Evolutionary conservation across 2,888 invertebrate species (phyloP).

Genomic region (Pyrrhia umbra): DNA sequence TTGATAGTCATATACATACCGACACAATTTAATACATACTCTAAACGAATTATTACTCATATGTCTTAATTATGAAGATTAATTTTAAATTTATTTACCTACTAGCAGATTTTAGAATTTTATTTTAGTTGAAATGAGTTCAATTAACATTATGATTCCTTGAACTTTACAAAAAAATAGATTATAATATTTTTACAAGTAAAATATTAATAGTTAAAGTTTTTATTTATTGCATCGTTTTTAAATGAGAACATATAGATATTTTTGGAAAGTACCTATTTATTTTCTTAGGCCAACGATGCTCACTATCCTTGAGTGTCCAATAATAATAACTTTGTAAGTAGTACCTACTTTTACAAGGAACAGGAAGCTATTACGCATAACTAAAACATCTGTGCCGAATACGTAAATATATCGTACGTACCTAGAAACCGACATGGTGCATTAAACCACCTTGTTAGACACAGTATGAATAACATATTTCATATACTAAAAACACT

Average conservation of each 20-base stretch:
- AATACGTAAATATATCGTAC: conserved; percentile 51
- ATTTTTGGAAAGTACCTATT: no score
- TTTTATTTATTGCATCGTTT: no score
- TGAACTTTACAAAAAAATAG: background rate
- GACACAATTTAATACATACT: background rate
- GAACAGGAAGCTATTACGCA: conserved; percentile 35
- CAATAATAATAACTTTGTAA: background rate
- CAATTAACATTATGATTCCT: no score
- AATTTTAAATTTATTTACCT: background rate
- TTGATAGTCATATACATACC: background rate
- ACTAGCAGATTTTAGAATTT: background rate
- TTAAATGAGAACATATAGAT: no score
- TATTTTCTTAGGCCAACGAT: no score
- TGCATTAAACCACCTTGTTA: conserved; percentile 15
- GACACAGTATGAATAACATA: background rate
- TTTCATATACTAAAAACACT: conserved; percentile 12
- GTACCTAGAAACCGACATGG: conserved; percentile 24
- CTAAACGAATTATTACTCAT: conserved; percentile 3
- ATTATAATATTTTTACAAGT: no score
- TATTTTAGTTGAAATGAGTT: background rate
- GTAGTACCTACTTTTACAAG: conserved; percentile 14
- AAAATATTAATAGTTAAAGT: no score
- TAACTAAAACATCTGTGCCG: conserved; percentile 41
- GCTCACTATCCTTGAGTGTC: background rate
- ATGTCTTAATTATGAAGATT: background rate